phyloP scores from a whole-genome alignment of 2,888 invertebrate species.

The Ichneumon xanthorius region DNA sequence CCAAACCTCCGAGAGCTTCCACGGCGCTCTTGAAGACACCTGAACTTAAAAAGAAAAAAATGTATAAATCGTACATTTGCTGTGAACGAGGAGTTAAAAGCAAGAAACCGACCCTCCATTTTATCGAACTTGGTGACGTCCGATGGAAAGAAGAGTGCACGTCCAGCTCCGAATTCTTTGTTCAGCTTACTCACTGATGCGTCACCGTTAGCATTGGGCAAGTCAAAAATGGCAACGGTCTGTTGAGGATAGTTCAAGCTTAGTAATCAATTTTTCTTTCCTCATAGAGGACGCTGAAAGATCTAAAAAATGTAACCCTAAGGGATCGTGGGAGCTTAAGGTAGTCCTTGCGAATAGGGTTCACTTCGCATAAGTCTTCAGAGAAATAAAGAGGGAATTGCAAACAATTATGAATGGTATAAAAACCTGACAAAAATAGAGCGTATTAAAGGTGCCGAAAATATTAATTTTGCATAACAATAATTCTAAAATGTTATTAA shows the following conservation, averaged over 20 bases:
- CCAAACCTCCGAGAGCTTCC: conserved; percentile 80
- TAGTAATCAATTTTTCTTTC: no score
- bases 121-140: conserved; percentile 85
- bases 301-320: no score
- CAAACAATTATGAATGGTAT: no score
- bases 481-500: no score
- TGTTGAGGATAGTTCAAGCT: background rate
- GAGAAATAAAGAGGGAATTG: no score
- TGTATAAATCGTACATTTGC: background rate
- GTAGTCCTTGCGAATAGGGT: no score
- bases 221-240: conserved; percentile 82
- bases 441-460: no score
- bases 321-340: no score
- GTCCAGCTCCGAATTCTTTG: conserved; percentile 83
- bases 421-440: no score
- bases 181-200: conserved; percentile 84
- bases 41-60: conserved; percentile 59
- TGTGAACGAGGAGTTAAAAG: background rate
- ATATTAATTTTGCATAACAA: no score
- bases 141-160: conserved; percentile 84
- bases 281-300: no score
- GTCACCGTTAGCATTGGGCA: conserved; percentile 82
- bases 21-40: conserved; percentile 84
- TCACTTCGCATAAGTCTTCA: no score
- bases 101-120: conserved; percentile 79